A percentile compares a stretch with the other conserved stretches of the same genome.
Evolutionary conservation across 2,797 vertebrate species (phyloP).

Genomic region (Tenualosa thibaudeaui): DNA sequence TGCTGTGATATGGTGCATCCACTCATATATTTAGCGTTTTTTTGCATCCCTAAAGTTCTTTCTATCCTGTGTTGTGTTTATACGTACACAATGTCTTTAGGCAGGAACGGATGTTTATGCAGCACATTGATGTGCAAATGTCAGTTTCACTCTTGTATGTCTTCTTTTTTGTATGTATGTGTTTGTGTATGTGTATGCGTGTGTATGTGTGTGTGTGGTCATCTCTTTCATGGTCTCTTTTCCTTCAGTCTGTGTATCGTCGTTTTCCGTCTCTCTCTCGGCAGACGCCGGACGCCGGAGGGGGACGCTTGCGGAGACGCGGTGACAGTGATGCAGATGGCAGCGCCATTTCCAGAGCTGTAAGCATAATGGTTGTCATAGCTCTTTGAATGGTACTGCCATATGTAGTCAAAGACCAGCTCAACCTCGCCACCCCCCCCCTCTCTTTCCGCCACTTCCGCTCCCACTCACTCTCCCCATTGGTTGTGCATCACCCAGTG

Average conservation of each 20-base stretch:
- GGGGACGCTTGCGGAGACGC: not conserved
- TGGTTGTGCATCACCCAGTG: not conserved
- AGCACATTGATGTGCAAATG: not conserved
- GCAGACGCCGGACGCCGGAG: not conserved
- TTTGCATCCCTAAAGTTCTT: too few species aligned
- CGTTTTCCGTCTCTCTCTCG: not conserved
- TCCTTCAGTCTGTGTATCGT: not conserved
- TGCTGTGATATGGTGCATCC: too few species aligned
- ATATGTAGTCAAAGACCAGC: constrained; percentile 78
- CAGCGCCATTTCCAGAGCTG: constrained; percentile 95
- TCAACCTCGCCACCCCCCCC: constrained; percentile 52
- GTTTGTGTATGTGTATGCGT: not conserved
- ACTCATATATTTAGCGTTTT: too few species aligned
- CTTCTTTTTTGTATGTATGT: not conserved
- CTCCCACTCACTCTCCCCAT: not conserved
- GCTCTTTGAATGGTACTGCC: constrained; percentile 98
- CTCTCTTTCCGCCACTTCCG: not conserved
- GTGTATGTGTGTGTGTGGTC: not conserved
- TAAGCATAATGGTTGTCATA: constrained; percentile 85
- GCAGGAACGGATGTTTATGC: not conserved
- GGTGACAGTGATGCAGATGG: constrained; percentile 75
- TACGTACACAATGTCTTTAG: not conserved
- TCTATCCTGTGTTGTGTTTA: too few species aligned
- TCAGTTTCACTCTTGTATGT: not conserved
- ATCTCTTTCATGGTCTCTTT: not conserved